Base-by-base conservation (phyloP, 1,140 invertebrate genomes). In the Temnothorax longispinosus region DNA sequence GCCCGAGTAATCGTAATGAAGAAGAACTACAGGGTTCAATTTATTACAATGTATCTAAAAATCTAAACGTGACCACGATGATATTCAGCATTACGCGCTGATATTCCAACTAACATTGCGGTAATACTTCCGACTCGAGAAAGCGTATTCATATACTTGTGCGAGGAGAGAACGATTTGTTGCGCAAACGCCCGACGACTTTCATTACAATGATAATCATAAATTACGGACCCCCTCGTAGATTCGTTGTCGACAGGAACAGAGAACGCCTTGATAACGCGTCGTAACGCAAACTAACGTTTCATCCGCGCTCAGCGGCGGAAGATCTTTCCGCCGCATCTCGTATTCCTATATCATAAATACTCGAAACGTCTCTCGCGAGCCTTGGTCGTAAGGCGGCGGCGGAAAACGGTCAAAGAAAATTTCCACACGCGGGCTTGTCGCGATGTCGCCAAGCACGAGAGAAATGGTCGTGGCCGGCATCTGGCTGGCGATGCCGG, bases 381-480 rank as follows among this genome's bases (percentile, higher is more conserved):
- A 77, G 35, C 64, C 77, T 27, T 27, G 10, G 35, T 71, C 18
- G 18, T 27, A 50, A 47, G 58, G 62, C 5, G 11, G 52, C 32
- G 72, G 38, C 35, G 54, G 3, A 35, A 85, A 76, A 35, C 62
- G 60, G 62, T 77, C 58, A 82, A 84, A 84, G 88, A 82, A 75
- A 82, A 89, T 78, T 76, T 89, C 84, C 87, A 84, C 88, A 47
- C 75, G 88, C 47, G 58, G 58, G 58, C 85, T 85, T 88, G 89
- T 90, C 89, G 71, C 88, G 85, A 80, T 54, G 60, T 32, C 47
- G 62, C 50, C 44, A 60, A 11, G 32, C 71, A 88, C 62, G 27
- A 27, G 89, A 58, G 88, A 78, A 82, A 81, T 75, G 81, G 38
- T 44, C 60, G 77, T 58, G 32, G 65, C 13, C 82, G 54, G 44